Conservation (phyloP, 2,797 vertebrate genomes). For the Manis javanica region DNA sequence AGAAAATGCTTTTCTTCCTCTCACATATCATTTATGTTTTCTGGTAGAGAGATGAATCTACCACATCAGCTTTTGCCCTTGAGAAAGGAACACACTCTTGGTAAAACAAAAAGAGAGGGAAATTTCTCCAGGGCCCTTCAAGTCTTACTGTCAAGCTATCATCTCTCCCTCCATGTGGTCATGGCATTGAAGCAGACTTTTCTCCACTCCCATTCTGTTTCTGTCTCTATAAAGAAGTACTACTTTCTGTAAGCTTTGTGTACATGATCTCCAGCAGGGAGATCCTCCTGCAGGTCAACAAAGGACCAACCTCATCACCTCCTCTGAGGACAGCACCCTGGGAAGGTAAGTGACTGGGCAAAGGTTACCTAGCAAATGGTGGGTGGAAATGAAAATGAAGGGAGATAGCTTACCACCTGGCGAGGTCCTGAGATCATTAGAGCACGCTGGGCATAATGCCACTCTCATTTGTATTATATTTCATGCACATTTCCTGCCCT, state of each 20-base stretch:
- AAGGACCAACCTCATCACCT: neutral
- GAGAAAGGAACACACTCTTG: neutral
- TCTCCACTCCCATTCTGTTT: neutral
- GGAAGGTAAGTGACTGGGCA: slow-evolving; percentile 57
- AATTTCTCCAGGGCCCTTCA: neutral
- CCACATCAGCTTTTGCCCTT: neutral
- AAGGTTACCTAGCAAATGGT: slow-evolving; percentile 54
- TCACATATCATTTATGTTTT: neutral
- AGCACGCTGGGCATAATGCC: neutral
- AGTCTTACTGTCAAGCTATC: neutral
- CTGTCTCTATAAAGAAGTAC: neutral
- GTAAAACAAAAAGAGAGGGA: neutral
- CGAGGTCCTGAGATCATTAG: slow-evolving; percentile 24
- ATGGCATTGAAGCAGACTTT: neutral
- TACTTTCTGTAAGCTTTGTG: slow-evolving; percentile 27
- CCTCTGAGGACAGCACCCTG: slow-evolving; percentile 26
- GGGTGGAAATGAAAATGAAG: slow-evolving; percentile 46
- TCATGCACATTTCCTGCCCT: slow-evolving; percentile 55
- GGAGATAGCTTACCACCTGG: slow-evolving; percentile 56
- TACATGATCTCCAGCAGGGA: slow-evolving; percentile 13
- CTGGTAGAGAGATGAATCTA: neutral
- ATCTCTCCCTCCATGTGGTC: neutral
- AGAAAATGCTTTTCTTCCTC: neutral
- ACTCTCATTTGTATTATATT: slow-evolving; percentile 41
- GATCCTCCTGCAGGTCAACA: neutral